phyloP scores from a whole-genome alignment of 2,888 invertebrate species.

The Hedya salicella region DNA sequence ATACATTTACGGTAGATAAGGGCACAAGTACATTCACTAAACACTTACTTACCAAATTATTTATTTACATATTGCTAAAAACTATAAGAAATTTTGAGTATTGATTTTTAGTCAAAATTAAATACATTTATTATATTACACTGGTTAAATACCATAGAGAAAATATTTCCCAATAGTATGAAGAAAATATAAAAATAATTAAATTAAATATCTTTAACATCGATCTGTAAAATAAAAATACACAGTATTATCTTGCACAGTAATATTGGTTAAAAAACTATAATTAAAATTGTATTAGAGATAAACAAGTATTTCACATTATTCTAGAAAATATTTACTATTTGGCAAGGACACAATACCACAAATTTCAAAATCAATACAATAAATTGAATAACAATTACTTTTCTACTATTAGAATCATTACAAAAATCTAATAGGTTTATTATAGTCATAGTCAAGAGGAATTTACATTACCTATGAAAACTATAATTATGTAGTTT shows the following conservation, averaged over 20 bases:
- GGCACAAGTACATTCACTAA: slow-evolving; percentile 39
- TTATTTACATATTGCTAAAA: slow-evolving; percentile 31
- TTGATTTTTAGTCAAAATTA: slow-evolving; percentile 7
- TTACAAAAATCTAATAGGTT: slow-evolving; percentile 12
- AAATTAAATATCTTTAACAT: neutral
- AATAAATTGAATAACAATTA: neutral
- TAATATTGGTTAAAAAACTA: neutral
- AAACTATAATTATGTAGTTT: neutral
- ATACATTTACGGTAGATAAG: slow-evolving; percentile 31
- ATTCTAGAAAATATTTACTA: slow-evolving; percentile 10
- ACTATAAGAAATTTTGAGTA: slow-evolving; percentile 28
- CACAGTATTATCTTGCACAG: slow-evolving; percentile 1
- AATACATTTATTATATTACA: neutral
- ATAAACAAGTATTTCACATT: slow-evolving; percentile 12
- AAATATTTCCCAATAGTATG: no score
- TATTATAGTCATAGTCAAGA: slow-evolving; percentile 3
- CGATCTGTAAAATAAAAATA: neutral
- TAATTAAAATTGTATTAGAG: neutral
- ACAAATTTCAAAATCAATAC: neutral
- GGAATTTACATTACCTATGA: neutral
- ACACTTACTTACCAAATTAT: slow-evolving; percentile 23
- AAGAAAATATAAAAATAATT: no score
- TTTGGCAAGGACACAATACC: slow-evolving; percentile 22
- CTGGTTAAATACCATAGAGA: no score
- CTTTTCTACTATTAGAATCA: neutral